Base-by-base conservation (phyloP, 2,113 vertebrate species). In the Acanthochromis polyacanthus region DNA sequence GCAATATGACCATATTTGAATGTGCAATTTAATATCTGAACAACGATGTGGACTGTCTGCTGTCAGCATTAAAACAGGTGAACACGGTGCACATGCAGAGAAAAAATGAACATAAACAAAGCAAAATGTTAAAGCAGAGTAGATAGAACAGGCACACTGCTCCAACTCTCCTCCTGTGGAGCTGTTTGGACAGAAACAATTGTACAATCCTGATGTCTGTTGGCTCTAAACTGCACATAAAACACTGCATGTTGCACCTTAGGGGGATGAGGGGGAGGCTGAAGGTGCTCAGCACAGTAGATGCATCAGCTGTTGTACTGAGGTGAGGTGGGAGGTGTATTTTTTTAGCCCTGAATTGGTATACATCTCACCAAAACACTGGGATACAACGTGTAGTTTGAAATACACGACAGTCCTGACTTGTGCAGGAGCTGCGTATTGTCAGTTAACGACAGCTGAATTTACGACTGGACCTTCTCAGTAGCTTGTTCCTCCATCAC, bases 211-310 rank as follows among this genome's bases (percentile, higher is more conserved):
- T 81, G 82, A 69, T 51, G 61, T 75, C 78, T 88, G 82, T 63
- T 80, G 70, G 78, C 78, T 79, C 81, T 38, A 62, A 76, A 76
- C 65, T 62, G 75, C 71, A 84, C 64, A 80, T 81, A 72, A 83
- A 88, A 84, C 73, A 77, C 56, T 77, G 38, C 50, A 38, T 56
- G 56, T 65, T 75, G 75, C 65, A 82, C 82, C 84, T 85, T 48
- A 36, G 62, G 72, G 82, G 81, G 71, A 52, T 80, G 78, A 80
- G 51, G 75, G 59, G 75, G 85, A 88, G 85, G 83, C 74, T 36
- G 66, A 81, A 75, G 65, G 58, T 30, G 64, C 63, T 68, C 48
- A 22, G 45, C 22, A 38, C 73, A 60, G 68, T 69, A 82, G 69
- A 61, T 81, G 84, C 48, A 78, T 78, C 81, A 84, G 81, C 78